Evolutionary conservation across 2,797 vertebrate species (phyloP).

Genomic region (Melanotaenia maccullochi): DNA sequence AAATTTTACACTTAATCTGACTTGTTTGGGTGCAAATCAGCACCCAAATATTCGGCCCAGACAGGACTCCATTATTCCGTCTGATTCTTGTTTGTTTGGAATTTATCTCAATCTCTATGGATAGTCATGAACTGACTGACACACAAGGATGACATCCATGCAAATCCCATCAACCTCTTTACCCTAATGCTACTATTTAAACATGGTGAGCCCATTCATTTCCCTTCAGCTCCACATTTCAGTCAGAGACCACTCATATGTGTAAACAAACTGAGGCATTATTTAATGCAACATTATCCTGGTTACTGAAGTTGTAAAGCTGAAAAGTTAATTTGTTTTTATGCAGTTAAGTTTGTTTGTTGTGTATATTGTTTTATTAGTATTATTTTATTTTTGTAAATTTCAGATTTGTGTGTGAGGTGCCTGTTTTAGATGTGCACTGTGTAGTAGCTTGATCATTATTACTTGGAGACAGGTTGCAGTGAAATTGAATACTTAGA

Average conservation of each 20-base stretch:
- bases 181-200: conserved; percentile 68
- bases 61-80: conserved; percentile 57
- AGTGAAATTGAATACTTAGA: background rate
- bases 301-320: background rate
- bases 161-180: conserved; percentile 64
- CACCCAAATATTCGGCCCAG: conserved; percentile 32
- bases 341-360: background rate
- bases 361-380: too few species aligned
- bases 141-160: conserved; percentile 49
- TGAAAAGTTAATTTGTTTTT: background rate
- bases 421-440: background rate
- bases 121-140: conserved; percentile 55
- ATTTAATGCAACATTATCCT: background rate
- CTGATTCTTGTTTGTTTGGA: conserved; percentile 69
- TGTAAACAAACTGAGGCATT: background rate
- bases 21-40: conserved; percentile 12
- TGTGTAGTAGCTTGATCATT: conserved; percentile 23
- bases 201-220: conserved; percentile 48
- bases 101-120: conserved; percentile 59
- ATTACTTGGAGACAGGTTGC: background rate
- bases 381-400: background rate
- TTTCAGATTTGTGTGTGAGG: background rate
- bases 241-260: conserved; percentile 41
- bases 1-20: conserved; percentile 3
- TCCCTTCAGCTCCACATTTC: conserved; percentile 49